phyloP scores from a whole-genome alignment of 2,797 vertebrate genomes.

The Gymnothorax javanicus region DNA sequence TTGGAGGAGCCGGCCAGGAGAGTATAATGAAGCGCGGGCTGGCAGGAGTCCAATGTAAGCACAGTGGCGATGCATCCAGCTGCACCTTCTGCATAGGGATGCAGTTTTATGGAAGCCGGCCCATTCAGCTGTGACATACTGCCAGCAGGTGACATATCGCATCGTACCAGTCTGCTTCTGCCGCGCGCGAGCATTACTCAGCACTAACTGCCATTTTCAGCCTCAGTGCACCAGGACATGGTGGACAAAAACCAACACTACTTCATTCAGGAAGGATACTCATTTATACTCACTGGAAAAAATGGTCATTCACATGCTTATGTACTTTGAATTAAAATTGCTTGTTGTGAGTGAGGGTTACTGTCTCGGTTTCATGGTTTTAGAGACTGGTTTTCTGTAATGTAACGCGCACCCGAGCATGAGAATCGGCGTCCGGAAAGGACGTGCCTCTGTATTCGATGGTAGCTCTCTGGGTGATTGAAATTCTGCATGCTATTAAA shows the following conservation, averaged over 20 bases:
- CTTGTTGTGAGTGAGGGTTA: background rate
- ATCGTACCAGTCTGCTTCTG: background rate
- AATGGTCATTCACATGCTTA: background rate
- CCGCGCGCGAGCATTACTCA: background rate
- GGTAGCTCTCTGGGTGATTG: background rate
- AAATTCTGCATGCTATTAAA: background rate
- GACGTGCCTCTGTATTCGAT: background rate
- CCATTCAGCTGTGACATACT: background rate
- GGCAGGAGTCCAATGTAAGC: background rate
- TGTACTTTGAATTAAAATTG: background rate
- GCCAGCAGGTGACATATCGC: background rate
- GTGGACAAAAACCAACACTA: background rate
- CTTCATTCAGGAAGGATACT: background rate
- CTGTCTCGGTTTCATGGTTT: background rate
- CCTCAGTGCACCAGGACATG: background rate
- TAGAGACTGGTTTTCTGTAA: background rate
- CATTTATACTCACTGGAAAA: no score
- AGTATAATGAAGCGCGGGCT: background rate
- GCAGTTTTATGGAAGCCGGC: background rate
- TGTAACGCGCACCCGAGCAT: background rate
- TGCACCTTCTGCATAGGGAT: background rate
- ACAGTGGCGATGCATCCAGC: background rate
- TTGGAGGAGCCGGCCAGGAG: background rate
- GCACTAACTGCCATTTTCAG: background rate
- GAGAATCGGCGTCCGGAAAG: background rate